Percentiles rank a stretch among this genome's conserved stretches.
Evolutionary conservation across 2,888 invertebrate species (phyloP).

Genomic region (Pachydiplax longipennis): DNA sequence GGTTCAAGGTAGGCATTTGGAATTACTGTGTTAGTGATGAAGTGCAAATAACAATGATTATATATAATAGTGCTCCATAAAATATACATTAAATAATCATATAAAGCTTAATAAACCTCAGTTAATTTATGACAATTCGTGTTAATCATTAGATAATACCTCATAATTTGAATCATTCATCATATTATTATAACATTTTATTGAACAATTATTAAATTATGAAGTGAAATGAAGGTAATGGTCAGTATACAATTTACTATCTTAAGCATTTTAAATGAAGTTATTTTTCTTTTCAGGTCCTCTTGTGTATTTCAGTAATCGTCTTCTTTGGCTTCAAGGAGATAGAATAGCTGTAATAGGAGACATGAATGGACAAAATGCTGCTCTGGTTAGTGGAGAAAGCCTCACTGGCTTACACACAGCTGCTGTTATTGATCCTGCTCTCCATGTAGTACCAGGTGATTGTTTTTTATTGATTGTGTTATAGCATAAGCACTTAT

Average conservation of each 20-base stretch:
- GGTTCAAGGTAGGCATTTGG: conserved; percentile 62
- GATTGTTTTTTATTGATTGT: too few relatives aligned
- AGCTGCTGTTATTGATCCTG: conserved; percentile 76
- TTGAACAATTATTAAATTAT: too few relatives aligned
- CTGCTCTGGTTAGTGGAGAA: conserved; percentile 66
- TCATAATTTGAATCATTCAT: neutral
- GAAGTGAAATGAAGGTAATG: too few relatives aligned
- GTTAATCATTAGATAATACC: neutral
- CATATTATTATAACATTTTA: too few relatives aligned
- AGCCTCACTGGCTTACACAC: conserved; percentile 69
- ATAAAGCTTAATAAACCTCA: neutral
- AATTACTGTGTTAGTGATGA: neutral
- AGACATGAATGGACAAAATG: conserved; percentile 77
- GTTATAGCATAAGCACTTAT: too few relatives aligned
- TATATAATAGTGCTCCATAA: neutral
- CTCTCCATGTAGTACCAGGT: conserved; percentile 62
- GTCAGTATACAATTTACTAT: too few relatives aligned
- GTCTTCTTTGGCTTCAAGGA: conserved; percentile 84
- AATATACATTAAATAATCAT: neutral
- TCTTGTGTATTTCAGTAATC: conserved; percentile 80
- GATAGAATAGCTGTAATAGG: conserved; percentile 77
- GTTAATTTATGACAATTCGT: too few relatives aligned
- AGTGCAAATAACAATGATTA: neutral
- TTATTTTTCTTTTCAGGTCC: conserved; percentile 62
- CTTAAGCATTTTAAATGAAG: neutral